Conservation (phyloP, 2,888 invertebrate species). For the Drosophila buzzatii region DNA sequence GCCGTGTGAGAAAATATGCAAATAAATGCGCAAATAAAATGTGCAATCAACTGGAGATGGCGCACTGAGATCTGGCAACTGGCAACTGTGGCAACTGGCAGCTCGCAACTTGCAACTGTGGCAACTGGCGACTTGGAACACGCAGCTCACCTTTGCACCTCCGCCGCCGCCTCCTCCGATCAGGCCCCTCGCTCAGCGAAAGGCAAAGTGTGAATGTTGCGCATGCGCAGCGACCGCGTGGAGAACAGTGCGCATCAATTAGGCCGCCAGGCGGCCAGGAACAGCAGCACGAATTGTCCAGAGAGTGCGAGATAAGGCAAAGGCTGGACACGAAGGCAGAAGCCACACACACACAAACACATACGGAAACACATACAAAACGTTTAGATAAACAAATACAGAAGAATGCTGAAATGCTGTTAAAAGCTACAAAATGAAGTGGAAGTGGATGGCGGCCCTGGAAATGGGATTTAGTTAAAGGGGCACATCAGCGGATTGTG, state of each 20-base stretch:
- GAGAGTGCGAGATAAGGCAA: conserved; percentile 67
- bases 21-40: conserved; percentile 82
- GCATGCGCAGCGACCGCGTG: conserved; percentile 71
- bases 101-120: conserved; percentile 19
- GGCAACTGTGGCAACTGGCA: conserved; percentile 18
- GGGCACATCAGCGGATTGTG: conserved; percentile 11
- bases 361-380: conserved; percentile 56
- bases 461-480: conserved; percentile 17
- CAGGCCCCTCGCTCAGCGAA: conserved; percentile 18
- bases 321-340: conserved; percentile 49
- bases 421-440: conserved; percentile 81
- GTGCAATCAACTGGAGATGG: conserved; percentile 78
- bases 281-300: conserved; percentile 74
- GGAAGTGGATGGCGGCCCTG: conserved; percentile 64
- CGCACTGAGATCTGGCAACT: conserved; percentile 56
- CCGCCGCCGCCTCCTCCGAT: background rate
- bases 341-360: conserved; percentile 50
- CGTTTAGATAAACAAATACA: conserved; percentile 83
- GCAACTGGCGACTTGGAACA: conserved; percentile 20
- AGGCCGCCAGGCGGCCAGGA: conserved; percentile 77
- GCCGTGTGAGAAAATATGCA: conserved; percentile 82
- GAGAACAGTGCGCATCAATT: conserved; percentile 76
- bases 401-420: conserved; percentile 80
- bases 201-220: conserved; percentile 78
- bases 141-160: background rate